Evolutionary conservation across 1,140 invertebrate species (phyloP).

Genomic region (Lanistes nyassanus): DNA sequence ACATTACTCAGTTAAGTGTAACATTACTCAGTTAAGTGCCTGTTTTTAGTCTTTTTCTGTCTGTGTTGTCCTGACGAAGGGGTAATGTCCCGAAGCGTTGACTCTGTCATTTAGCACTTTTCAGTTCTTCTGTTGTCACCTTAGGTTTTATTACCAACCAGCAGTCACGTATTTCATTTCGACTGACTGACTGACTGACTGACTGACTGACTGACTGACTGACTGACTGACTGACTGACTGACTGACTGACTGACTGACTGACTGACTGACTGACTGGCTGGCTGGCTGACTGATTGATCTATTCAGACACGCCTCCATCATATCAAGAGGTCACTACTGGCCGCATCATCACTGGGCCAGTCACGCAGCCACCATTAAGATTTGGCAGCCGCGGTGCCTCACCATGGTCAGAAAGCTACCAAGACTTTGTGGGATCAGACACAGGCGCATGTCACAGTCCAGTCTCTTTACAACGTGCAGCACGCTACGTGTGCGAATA

Average conservation of each 20-base stretch:
- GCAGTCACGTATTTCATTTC: background rate
- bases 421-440: background rate
- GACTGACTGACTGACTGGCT: background rate
- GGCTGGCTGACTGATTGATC: background rate
- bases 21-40: too few species aligned
- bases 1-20: too few species aligned
- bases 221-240: background rate
- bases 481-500: constrained; percentile 21
- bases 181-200: constrained; percentile 2
- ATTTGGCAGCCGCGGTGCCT: background rate
- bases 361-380: background rate
- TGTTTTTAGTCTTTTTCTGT: too few species aligned
- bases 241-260: background rate
- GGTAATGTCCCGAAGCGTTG: too few species aligned
- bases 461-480: background rate
- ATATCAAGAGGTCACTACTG: constrained; percentile 15
- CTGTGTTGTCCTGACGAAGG: too few species aligned
- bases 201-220: background rate
- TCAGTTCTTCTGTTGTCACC: background rate
- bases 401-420: background rate
- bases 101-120: background rate
- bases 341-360: background rate
- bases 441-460: background rate
- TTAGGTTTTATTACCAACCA: background rate
- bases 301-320: background rate